Percentiles rank a stretch among this genome's conserved stretches.
Evolutionary conservation across 2,797 vertebrate species (phyloP).

Genomic region (Fistularia tabacaria): DNA sequence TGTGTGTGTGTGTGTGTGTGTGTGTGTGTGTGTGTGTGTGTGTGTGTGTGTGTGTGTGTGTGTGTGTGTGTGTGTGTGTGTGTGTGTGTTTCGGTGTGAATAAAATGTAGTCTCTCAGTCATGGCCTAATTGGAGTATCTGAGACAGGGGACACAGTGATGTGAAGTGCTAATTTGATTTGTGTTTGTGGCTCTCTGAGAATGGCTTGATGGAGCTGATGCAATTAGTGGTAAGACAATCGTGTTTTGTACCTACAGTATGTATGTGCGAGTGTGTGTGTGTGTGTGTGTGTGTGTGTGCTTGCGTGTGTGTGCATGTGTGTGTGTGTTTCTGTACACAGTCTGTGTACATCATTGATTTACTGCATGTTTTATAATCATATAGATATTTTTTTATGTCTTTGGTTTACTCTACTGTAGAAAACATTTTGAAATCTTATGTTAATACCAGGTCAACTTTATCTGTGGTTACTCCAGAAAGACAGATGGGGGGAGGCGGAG

Average conservation of each 20-base stretch:
- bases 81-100: slow-evolving; percentile 21
- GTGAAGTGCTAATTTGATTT: slow-evolving; percentile 67
- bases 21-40: too few species aligned
- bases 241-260: slow-evolving; percentile 25
- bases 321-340: neutral
- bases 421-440: slow-evolving; percentile 14
- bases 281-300: slow-evolving; percentile 2
- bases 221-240: slow-evolving; percentile 66
- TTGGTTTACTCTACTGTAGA: slow-evolving; percentile 8
- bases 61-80: slow-evolving; percentile 13
- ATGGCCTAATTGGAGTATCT: slow-evolving; percentile 62
- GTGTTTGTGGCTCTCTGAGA: slow-evolving; percentile 62
- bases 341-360: neutral
- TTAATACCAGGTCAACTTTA: slow-evolving; percentile 10
- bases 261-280: slow-evolving; percentile 2
- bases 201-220: slow-evolving; percentile 63
- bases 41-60: too few species aligned
- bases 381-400: neutral
- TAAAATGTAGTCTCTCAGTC: slow-evolving; percentile 42
- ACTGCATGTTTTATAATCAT: neutral
- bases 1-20: neutral
- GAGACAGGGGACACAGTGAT: slow-evolving; percentile 53
- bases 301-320: neutral
- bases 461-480: too few species aligned
- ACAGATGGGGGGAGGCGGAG: neutral